Base-by-base conservation (phyloP, 1,140 invertebrate species). In the Eurosta solidaginis region DNA sequence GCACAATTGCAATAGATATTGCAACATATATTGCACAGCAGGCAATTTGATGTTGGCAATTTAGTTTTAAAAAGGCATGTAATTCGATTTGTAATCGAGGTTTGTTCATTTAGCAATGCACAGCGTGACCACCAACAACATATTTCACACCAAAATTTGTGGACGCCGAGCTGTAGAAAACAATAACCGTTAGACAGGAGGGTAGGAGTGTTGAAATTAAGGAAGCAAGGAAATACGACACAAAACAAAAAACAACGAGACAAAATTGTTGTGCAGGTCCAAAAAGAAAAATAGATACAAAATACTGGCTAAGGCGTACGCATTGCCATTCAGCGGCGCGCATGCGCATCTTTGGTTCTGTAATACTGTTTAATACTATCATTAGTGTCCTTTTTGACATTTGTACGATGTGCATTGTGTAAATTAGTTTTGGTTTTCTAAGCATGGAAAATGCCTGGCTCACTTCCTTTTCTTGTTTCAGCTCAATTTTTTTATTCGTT, bases 41-140 rank as follows among this genome's bases (percentile, higher is more conserved):
- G 44, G 47, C 44, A 6, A 29, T 3, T 17, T 33, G 7, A 45
- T 74, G 68, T 74, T 74, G 54, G 54, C 74, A 76, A 52, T 49
- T 36, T n/a, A n/a, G n/a, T n/a, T n/a, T n/a, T 47, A 54, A 76
- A 27, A 76, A 52, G 10, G 75, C 49, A 49, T 54, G 75, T 76
- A 76, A 76, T 76, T 49, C 25, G 75, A 76, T 76, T 76, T 76
- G 75, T 76, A 76, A 29, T 5, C 14, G 10, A n/a, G 42, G 40
- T 47, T 74, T 74, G 44, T 74, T 74, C 73, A 45, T 74, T 47
- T 74, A 1, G 42, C 44, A 1, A 1, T 27, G 75, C 75, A 40
- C 75, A 54, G 75, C 75, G 52, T 45, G 74, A 76, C 9, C 6
- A n/a, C 73, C n/a, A 45, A 17, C 73, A 40, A 74, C n/a, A 29